Conservation (phyloP, 2,888 invertebrate genomes). For the Amphipoea lucens region DNA sequence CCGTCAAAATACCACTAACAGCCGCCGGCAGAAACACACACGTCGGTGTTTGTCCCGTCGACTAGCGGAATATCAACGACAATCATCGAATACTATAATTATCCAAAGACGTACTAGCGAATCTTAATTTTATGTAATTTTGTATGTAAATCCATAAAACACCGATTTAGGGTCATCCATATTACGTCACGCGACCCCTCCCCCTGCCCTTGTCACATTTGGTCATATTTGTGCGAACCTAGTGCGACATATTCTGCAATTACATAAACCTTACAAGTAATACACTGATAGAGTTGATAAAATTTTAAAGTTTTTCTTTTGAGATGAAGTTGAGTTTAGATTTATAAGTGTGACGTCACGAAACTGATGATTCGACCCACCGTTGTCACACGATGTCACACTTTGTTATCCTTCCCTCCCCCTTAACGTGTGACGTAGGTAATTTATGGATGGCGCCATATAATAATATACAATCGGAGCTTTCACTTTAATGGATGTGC, state of each 20-base stretch:
- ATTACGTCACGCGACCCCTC: neutral
- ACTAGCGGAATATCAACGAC: constrained; percentile 69
- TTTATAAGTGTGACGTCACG: neutral
- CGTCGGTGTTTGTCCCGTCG: constrained; percentile 94
- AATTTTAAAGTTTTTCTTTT: neutral
- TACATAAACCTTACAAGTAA: neutral
- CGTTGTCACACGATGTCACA: neutral
- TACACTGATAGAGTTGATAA: neutral
- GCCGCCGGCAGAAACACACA: constrained; percentile 93
- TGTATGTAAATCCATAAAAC: neutral
- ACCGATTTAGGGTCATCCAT: neutral
- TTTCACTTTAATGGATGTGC: neutral
- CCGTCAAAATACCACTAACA: constrained; percentile 77
- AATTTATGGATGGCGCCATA: neutral
- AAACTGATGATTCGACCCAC: neutral
- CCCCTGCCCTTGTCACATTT: neutral
- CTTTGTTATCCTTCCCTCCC: neutral
- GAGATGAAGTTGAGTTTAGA: neutral
- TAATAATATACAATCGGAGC: neutral
- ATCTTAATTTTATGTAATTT: constrained; percentile 8
- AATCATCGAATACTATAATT: constrained; percentile 4
- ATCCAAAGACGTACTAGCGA: constrained; percentile 6
- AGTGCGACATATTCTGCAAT: neutral
- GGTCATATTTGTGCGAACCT: neutral
- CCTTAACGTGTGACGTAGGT: neutral